phyloP scores from a whole-genome alignment of 2,113 vertebrate genomes.

The Hydropotes inermis region DNA sequence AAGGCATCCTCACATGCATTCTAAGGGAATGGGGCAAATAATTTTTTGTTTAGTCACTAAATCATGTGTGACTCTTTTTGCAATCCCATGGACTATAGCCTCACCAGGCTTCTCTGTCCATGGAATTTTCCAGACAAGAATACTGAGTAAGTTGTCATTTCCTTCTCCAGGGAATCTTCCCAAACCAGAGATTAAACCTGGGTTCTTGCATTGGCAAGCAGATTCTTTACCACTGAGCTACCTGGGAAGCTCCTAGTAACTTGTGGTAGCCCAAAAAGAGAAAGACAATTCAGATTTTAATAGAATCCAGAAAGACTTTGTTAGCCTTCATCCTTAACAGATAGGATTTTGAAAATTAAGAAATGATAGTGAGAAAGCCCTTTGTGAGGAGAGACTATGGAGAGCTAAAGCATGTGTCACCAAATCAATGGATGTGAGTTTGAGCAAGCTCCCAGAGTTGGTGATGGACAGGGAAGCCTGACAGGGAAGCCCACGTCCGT shows the following conservation, averaged over 20 bases:
- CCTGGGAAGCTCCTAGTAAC: neutral
- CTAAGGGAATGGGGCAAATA: neutral
- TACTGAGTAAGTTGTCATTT: neutral
- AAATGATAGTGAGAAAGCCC: neutral
- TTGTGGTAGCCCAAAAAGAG: neutral
- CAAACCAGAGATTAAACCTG: neutral
- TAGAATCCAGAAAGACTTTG: neutral
- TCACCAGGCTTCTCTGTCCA: neutral
- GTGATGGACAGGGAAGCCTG: neutral
- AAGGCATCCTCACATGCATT: neutral
- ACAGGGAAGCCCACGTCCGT: too few species aligned
- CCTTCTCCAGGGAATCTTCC: neutral
- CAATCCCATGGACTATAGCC: neutral
- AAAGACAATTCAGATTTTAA: neutral
- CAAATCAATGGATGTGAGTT: neutral
- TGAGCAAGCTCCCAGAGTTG: neutral
- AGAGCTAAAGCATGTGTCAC: neutral
- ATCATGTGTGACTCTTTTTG: neutral
- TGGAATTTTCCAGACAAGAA: neutral
- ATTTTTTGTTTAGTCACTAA: neutral
- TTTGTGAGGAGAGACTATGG: neutral
- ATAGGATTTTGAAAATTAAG: neutral
- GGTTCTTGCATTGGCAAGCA: neutral
- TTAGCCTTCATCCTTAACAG: neutral
- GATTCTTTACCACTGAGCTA: neutral